Evolutionary conservation across 2,113 vertebrate genomes (phyloP).

Genomic region (Dermatemys mawii): DNA sequence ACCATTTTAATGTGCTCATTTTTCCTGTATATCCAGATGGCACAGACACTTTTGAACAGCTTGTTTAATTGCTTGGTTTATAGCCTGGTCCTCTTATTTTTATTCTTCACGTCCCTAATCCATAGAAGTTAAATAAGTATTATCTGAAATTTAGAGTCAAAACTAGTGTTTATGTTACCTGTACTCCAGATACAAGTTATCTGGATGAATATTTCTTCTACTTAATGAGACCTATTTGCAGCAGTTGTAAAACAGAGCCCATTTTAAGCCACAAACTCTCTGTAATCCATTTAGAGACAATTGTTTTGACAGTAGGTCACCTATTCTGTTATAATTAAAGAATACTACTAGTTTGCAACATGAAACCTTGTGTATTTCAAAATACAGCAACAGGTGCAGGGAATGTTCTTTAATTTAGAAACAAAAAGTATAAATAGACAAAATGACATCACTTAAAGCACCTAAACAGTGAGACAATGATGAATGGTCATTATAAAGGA

Average conservation of each 20-base stretch:
- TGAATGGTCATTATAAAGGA: background rate
- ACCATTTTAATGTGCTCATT: background rate
- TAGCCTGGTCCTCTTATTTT: background rate
- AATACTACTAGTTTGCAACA: conserved; percentile 64
- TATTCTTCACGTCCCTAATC: background rate
- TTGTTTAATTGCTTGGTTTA: background rate
- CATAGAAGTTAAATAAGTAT: background rate
- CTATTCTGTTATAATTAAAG: conserved; percentile 58
- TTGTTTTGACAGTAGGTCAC: conserved; percentile 58
- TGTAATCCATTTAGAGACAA: conserved; percentile 69
- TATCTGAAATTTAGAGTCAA: background rate
- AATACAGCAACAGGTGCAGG: conserved; percentile 40
- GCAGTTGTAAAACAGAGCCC: background rate
- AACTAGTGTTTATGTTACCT: background rate
- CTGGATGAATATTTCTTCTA: background rate
- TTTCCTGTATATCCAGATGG: background rate
- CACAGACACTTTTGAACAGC: conserved; percentile 11
- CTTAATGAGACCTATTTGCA: conserved; percentile 16
- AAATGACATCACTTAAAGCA: background rate
- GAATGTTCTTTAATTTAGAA: background rate
- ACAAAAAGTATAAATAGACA: conserved; percentile 43
- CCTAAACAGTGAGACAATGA: background rate
- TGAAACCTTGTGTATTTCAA: conserved; percentile 8
- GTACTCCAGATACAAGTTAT: background rate
- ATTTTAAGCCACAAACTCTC: conserved; percentile 44